These are phyloP conservation scores for Scalopus aquaticus DNA, from an alignment of 2,113 vertebrate genomes.

Conservation along the genomic window DNA sequence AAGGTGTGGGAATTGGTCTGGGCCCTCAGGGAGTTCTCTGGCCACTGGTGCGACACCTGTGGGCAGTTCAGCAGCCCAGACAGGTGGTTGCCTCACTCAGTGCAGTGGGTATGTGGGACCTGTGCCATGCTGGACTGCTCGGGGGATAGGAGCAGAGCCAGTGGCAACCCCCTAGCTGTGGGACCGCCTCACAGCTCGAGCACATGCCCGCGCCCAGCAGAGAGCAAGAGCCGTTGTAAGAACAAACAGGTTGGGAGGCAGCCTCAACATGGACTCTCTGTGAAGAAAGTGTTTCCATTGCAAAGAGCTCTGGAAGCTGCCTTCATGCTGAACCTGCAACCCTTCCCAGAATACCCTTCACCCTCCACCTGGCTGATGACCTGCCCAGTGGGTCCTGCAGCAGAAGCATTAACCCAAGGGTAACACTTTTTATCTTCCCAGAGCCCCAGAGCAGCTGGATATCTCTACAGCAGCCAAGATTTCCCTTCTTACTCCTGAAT, in stretches of 20 bases:
- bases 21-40: background rate
- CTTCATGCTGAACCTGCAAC: background rate
- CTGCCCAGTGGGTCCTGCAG: background rate
- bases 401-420: too few species aligned
- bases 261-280: background rate
- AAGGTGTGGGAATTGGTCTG: background rate
- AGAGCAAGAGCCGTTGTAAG: background rate
- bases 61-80: background rate
- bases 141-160: background rate
- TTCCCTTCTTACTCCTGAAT: background rate
- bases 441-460: background rate
- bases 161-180: background rate
- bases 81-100: background rate
- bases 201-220: too few species aligned
- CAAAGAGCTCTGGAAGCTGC: background rate
- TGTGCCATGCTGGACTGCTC: background rate
- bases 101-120: background rate
- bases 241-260: fast-evolving
- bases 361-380: background rate
- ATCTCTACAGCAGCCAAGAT: background rate
- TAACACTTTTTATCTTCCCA: background rate
- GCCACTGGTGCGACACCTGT: fast-evolving
- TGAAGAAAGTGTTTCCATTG: background rate
- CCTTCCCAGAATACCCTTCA: background rate
- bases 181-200: background rate